phyloP scores from a whole-genome alignment of 1,140 invertebrate species.

The Oreohelix idahoensis region DNA sequence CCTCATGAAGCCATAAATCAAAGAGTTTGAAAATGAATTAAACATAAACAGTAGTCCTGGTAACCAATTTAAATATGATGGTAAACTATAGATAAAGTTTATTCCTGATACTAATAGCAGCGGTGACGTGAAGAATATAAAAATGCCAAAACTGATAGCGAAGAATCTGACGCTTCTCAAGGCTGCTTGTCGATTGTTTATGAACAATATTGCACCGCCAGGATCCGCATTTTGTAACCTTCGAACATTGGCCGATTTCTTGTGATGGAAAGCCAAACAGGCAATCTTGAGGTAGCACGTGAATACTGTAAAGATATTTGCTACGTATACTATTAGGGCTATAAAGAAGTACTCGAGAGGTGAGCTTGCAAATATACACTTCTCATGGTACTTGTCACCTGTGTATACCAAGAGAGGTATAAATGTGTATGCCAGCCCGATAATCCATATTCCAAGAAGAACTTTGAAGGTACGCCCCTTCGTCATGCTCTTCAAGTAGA shows the following conservation, averaged over 20 bases:
- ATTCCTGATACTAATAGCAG: neutral
- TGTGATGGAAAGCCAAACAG: neutral
- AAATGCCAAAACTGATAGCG: neutral
- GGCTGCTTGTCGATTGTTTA: neutral
- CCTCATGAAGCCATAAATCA: neutral
- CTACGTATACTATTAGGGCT: neutral
- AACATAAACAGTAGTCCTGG: neutral
- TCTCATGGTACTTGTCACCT: neutral
- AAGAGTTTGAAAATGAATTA: neutral
- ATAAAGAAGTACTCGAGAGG: neutral
- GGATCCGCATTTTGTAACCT: neutral
- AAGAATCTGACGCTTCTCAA: constrained; percentile 4
- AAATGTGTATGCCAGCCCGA: neutral
- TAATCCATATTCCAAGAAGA: neutral
- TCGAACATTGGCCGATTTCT: neutral
- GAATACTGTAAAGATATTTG: neutral
- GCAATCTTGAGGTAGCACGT: neutral
- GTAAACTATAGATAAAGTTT: neutral
- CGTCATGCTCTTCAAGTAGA: neutral
- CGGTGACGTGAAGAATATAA: neutral
- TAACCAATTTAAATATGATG: neutral
- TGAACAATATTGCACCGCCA: neutral
- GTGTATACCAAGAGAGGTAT: neutral
- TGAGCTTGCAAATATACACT: neutral
- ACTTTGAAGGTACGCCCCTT: neutral